Evolutionary conservation across 2,797 vertebrate genomes (phyloP).

Genomic region (Myotis vivesi): DNA sequence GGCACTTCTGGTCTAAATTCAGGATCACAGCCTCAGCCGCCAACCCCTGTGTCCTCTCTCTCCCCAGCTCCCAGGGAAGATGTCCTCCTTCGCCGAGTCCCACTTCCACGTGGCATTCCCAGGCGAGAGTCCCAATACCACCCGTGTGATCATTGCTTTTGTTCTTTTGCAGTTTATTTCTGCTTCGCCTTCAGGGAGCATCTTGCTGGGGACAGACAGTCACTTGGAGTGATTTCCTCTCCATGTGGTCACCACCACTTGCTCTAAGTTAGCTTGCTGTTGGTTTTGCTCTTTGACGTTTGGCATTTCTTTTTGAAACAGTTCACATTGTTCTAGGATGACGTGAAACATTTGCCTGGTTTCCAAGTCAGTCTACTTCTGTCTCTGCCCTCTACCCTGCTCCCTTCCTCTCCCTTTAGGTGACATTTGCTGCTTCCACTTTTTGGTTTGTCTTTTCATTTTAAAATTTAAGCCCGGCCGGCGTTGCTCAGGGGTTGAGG

Average conservation of each 20-base stretch:
- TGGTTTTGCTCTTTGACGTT: constrained; percentile 2
- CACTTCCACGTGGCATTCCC: background rate
- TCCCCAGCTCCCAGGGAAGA: background rate
- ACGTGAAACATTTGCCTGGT: background rate
- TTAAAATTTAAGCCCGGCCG: background rate
- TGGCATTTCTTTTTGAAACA: background rate
- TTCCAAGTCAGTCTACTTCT: background rate
- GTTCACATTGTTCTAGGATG: background rate
- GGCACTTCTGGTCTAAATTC: background rate
- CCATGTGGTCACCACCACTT: background rate
- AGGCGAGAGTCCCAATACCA: background rate
- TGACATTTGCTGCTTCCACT: background rate
- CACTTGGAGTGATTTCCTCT: background rate
- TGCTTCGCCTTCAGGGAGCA: constrained; percentile 11
- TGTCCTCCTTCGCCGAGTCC: too few species aligned
- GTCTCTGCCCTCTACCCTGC: background rate
- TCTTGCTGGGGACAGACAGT: background rate
- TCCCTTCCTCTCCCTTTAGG: background rate
- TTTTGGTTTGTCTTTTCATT: background rate
- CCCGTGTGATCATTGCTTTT: too few species aligned
- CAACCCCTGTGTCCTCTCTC: background rate
- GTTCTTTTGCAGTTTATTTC: background rate
- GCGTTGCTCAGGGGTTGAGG: too few species aligned
- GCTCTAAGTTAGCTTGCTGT: background rate
- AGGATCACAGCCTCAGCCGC: too few species aligned